phyloP scores from a whole-genome alignment of 2,797 vertebrate genomes.

The Lithobates sylvaticus region DNA sequence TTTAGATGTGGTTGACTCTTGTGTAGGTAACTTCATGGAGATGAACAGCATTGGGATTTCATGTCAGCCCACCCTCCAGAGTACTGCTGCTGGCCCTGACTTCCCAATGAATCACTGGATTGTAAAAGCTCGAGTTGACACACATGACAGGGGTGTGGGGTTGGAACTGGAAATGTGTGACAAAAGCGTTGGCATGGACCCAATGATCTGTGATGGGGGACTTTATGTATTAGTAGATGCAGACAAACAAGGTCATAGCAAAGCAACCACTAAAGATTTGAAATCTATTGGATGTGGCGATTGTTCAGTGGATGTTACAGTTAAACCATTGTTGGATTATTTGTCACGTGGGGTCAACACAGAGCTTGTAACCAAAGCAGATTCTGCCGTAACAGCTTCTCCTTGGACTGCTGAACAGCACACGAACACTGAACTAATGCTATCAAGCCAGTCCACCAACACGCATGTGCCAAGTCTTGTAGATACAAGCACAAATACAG shows the following conservation, averaged over 20 bases:
- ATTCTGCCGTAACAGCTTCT: conserved; percentile 80
- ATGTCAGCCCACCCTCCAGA: conserved; percentile 76
- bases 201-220: conserved; percentile 76
- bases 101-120: conserved; percentile 86
- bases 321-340: conserved; percentile 74
- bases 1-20: conserved; percentile 71
- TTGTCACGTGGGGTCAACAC: conserved; percentile 79
- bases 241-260: conserved; percentile 64
- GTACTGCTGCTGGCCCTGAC: conserved; percentile 79
- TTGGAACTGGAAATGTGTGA: conserved; percentile 71
- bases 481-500: conserved; percentile 83
- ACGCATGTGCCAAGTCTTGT: conserved; percentile 72
- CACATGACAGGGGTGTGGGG: conserved; percentile 77
- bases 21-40: conserved; percentile 73
- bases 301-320: conserved; percentile 80
- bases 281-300: conserved; percentile 90
- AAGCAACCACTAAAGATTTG: conserved; percentile 66
- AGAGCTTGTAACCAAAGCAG: conserved; percentile 71
- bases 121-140: conserved; percentile 80
- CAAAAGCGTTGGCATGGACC: conserved; percentile 78
- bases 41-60: conserved; percentile 75
- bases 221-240: conserved; percentile 82
- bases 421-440: conserved; percentile 81
- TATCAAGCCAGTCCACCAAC: conserved; percentile 80
- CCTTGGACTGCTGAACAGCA: conserved; percentile 78